Evolutionary conservation across 1,140 invertebrate genomes (phyloP), one percentile per base, ranked within the genome.

Genomic region (Cyrtorhinus lividipennis): DNA sequence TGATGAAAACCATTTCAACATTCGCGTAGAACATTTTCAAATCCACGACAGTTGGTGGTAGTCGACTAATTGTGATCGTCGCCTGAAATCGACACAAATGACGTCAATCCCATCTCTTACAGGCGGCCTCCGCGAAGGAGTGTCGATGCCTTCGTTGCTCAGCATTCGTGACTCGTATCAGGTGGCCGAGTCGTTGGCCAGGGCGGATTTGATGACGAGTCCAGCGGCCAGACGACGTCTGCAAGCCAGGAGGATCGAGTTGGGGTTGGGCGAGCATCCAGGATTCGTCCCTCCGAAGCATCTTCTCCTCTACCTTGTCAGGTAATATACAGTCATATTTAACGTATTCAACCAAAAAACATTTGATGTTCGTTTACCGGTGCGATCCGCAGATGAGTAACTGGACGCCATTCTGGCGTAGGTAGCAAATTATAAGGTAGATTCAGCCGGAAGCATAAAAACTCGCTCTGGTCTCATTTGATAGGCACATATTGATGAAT

Each of bases 221-320:
- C 75, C 77, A 2, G 73, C 74, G n/a, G 78, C 76, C 38, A 76
- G 74, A 66, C 72, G 77, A 62, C 72, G 79, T 63, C 71, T 80
- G 27, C 74, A 75, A 24, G 79, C 76, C 2, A 73, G 78, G 62
- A 76, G 74, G 67, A 67, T 77, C 60, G 76, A 78, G 72, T 70
- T 79, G 26, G 73, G 75, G 59, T 71, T 74, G 59, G 75, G 72
- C 8, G 71, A 75, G 46, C 68, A 67, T 3, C 69, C 66, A 58
- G 69, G 67, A 57, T 82, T 79, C 70, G 76, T 80, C 61, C 81
- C 80, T 25, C 81, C 81, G n/a, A 80, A 78, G 66, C 77, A 81
- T 61, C 70, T 83, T 53, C 73, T 83, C 24, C 71, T 82, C 45
- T 82, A 81, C 72, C 73, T 83, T 63, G 80, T 82, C 69, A 80